Base-by-base conservation (phyloP, 2,888 invertebrate genomes). In the Pristionchus fissidentatus region DNA sequence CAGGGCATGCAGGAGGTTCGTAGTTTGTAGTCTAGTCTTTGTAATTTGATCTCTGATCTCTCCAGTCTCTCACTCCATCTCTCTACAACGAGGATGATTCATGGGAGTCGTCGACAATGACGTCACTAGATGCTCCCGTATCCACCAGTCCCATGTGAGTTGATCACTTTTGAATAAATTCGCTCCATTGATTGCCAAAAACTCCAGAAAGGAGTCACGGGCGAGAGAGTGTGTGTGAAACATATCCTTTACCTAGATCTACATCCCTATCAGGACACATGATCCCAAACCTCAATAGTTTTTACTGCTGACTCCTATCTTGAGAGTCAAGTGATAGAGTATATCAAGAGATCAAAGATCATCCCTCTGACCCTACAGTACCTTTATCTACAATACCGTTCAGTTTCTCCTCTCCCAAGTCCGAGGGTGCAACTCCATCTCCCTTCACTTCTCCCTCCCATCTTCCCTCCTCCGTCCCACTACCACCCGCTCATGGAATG, bases 91-190 rank as follows among this genome's bases (percentile, higher is more conserved):
- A 89, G 32, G 89, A 89, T 43, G 89, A 89, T 19, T 84, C 85
- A 26, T 89, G 89, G 89, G 89, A 89, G 81, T 85, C 87, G 29
- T 88, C 88, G 57, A 88, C 89, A 29, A 83, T 89, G 84, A 87
- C 87, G 8, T 87, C 87, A 26, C 84, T 88, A n/a, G 89, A 89
- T 78, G 86, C 86, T 82, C 85, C 86, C 79, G 81, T 85, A 83
- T 80, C 85, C 26, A 89, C 88, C 62, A 87, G 88, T 70, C 87
- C 89, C 13, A 83, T 88, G 84, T 88, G 81, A 83, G 84, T 86
- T 46, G 26, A 82, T n/a, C n/a, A n/a, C n/a, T 41, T 41, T 26
- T 26, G 7, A 8, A 19, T n/a, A n/a, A n/a, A n/a, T n/a, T n/a
- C n/a, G n/a, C n/a, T n/a, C n/a, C n/a, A n/a, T n/a, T n/a, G n/a